Evolutionary conservation across 2,797 vertebrate species (phyloP).

Genomic region (Mionectes olivaceus): DNA sequence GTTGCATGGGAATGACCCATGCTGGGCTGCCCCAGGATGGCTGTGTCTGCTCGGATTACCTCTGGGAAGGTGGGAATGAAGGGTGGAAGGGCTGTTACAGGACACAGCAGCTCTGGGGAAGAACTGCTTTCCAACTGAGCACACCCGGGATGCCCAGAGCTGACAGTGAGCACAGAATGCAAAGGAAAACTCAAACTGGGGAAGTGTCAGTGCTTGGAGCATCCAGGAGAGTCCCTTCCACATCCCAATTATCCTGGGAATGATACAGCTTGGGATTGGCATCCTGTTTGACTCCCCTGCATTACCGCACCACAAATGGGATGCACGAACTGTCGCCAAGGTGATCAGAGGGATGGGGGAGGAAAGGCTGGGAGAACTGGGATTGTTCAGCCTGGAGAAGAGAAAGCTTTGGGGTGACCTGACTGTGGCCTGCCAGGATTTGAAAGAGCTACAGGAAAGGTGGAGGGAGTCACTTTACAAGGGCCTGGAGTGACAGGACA

Average conservation of each 20-base stretch:
- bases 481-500: neutral
- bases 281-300: neutral
- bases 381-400: neutral
- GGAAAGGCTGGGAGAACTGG: too few species aligned
- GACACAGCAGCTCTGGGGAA: neutral
- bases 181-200: neutral
- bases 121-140: neutral
- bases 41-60: neutral
- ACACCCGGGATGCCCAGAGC: neutral
- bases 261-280: neutral
- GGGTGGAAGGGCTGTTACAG: neutral
- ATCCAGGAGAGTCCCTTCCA: neutral
- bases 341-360: neutral
- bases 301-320: neutral
- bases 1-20: neutral
- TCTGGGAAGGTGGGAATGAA: constrained; percentile 14
- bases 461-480: neutral
- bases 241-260: neutral
- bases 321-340: neutral
- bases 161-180: neutral
- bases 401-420: neutral
- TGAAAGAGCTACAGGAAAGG: neutral
- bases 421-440: neutral
- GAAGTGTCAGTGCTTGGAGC: neutral
- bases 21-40: neutral